Percentiles rank a stretch among this genome's conserved stretches.
Evolutionary conservation across 2,113 vertebrate species (phyloP).

Genomic region (Semicossyphus pulcher): DNA sequence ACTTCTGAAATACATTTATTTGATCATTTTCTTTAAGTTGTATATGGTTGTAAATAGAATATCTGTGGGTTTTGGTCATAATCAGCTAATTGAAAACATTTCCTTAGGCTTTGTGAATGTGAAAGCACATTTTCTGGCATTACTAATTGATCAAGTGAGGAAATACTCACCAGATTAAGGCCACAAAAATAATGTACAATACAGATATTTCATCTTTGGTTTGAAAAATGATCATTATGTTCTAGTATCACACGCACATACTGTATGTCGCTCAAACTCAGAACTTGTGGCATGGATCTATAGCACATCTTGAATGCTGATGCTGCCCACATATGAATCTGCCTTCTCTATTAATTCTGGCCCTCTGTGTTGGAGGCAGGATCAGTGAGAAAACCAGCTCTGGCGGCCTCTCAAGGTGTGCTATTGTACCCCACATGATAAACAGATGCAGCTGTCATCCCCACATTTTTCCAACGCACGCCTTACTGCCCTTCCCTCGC

Average conservation of each 20-base stretch:
- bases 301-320: conserved; percentile 40
- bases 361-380: neutral
- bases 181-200: neutral
- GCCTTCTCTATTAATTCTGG: conserved; percentile 43
- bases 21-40: too few relatives aligned
- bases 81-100: too few relatives aligned
- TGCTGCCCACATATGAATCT: conserved; percentile 40
- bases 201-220: neutral
- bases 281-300: conserved; percentile 3
- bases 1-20: too few relatives aligned
- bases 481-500: conserved; percentile 20
- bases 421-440: conserved; percentile 60
- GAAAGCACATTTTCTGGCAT: too few relatives aligned
- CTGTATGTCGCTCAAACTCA: conserved; percentile 3
- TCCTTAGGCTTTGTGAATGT: too few relatives aligned
- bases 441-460: conserved; percentile 61
- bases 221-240: neutral
- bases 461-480: conserved; percentile 34
- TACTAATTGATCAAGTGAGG: neutral
- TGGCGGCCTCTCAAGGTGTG: conserved; percentile 59
- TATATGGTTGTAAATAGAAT: too few relatives aligned
- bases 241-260: neutral
- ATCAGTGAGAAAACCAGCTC: conserved; percentile 44
- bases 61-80: too few relatives aligned
- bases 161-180: neutral